Evolutionary conservation across 1,140 invertebrate genomes (phyloP).

Genomic region (Apocrypta bakeri): DNA sequence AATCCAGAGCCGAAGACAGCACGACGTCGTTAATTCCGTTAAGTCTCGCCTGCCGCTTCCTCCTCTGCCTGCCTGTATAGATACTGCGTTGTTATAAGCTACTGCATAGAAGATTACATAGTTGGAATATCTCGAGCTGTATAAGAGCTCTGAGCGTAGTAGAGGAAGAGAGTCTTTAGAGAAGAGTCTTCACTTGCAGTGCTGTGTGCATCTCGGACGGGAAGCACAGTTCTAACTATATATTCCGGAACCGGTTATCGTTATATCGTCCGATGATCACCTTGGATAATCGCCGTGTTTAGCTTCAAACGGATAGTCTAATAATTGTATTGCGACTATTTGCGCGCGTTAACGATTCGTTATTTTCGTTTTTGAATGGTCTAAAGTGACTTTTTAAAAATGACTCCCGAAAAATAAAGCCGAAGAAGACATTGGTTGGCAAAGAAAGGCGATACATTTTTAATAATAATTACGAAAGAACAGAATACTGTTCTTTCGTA

Average conservation of each 20-base stretch:
- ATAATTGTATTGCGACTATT: not conserved
- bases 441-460: too few relatives aligned
- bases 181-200: not conserved
- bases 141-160: not conserved
- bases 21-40: constrained; percentile 63
- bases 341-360: too few relatives aligned
- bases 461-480: too few relatives aligned
- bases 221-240: not conserved
- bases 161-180: constrained; percentile 14
- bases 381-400: too few relatives aligned
- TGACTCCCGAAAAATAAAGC: too few relatives aligned
- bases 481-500: too few relatives aligned
- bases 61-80: constrained; percentile 26
- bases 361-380: too few relatives aligned
- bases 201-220: not conserved
- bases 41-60: constrained; percentile 54
- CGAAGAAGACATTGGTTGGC: too few relatives aligned
- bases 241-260: not conserved
- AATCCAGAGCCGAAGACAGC: constrained; percentile 61
- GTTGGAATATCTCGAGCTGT: constrained; percentile 20
- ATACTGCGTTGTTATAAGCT: constrained; percentile 9
- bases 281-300: not conserved
- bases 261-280: not conserved
- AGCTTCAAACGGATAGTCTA: not conserved
- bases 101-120: constrained; percentile 31